phyloP scores from a whole-genome alignment of 2,113 vertebrate genomes.

The Muscicapa adusta region DNA sequence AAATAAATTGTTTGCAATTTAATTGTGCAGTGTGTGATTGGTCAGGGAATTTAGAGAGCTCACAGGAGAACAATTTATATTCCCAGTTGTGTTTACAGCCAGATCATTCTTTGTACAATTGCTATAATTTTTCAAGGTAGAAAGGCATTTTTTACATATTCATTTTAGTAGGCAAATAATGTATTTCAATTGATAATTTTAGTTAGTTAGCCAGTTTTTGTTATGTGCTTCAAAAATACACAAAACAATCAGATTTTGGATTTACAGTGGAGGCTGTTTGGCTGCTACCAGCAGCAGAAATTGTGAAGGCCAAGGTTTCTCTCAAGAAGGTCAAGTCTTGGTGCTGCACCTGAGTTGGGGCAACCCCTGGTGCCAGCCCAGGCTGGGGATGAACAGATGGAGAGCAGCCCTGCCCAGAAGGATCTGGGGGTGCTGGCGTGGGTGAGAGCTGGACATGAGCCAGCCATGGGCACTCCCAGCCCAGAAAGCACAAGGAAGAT shows the following conservation, averaged over 20 bases:
- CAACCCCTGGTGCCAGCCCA: rapidly evolving
- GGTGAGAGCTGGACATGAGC: background rate
- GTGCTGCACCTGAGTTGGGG: rapidly evolving
- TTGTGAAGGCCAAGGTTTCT: background rate
- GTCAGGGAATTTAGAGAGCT: background rate
- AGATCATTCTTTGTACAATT: background rate
- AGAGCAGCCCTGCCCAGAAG: background rate
- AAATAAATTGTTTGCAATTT: background rate
- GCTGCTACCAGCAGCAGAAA: background rate
- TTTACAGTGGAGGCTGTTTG: background rate
- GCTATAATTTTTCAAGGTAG: background rate
- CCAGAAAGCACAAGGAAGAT: background rate
- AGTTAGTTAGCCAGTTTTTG: background rate
- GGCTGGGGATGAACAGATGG: rapidly evolving
- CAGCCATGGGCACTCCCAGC: background rate
- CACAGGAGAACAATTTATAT: background rate
- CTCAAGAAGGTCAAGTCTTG: rapidly evolving
- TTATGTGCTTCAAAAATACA: background rate
- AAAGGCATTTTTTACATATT: background rate
- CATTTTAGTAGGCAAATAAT: background rate
- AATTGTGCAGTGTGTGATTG: background rate
- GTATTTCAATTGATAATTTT: background rate
- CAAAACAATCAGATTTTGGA: background rate
- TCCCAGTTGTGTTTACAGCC: background rate
- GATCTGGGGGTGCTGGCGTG: background rate